Evolutionary conservation across 2,797 vertebrate genomes (phyloP), one percentile per base, ranked within the genome.

Genomic region (Oreochromis grahami): DNA sequence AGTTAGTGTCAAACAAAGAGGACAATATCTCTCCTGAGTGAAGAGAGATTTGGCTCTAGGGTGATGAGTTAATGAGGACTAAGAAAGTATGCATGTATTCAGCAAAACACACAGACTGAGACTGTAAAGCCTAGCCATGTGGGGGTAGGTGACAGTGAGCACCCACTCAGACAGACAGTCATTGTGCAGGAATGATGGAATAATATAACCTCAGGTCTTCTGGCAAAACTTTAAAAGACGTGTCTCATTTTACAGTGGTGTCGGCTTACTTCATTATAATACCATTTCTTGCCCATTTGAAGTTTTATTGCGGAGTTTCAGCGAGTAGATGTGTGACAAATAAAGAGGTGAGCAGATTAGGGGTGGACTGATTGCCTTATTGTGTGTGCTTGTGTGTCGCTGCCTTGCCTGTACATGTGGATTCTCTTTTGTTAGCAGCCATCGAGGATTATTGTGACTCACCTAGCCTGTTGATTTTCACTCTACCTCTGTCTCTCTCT

Each of bases 121-220:
- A 87, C 24, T 38, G 77, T 86, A 86, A 91, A 91, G 84, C 84
- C 41, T 15, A 84, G 84, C 84, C 83, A 87, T 89, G 92, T 94
- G 93, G 94, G 94, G 92, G 91, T 53, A 93, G 91, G 94, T 94
- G 94, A 94, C 92, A 89, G 90, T 87, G 91, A 94, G 89, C 63
- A 36, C 72, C 88, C 84, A 78, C 91, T 87, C 88, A 93, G 91
- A 91, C 87, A 93, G 90, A 90, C 86, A 88, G 84, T 93, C 93
- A 93, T 90, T 90, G 91, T 93, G 90, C 81, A 89, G 93, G 94
- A 94, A 94, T 92, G 92, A 89, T 92, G 91, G 87, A 80, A 87
- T 74, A 89, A 90, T 87, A 88, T 88, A 91, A 92, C 94, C 92
- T 91, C 88, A 78, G 93, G 90, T 90, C 86, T 79, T 92, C 88